Evolutionary conservation across 2,888 invertebrate species (phyloP).

Genomic region (Orthonychiurus folsomi): DNA sequence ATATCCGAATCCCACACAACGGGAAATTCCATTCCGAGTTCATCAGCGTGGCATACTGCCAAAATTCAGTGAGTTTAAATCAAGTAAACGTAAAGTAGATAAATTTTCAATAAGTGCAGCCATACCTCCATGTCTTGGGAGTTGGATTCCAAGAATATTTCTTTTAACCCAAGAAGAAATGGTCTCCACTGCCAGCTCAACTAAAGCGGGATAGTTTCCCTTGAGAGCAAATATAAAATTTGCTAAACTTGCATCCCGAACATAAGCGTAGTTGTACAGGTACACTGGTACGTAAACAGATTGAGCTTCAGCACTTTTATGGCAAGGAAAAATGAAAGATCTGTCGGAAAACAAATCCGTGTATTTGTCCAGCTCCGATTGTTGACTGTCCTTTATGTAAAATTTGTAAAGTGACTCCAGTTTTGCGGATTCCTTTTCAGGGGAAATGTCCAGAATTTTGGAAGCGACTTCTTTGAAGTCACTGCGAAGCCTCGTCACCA

Average conservation of each 20-base stretch:
- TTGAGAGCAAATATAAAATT: neutral
- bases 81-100: neutral
- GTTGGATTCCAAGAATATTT: neutral
- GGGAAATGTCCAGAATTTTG: neutral
- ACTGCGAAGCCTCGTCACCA: neutral
- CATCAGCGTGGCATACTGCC: neutral
- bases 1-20: neutral
- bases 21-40: neutral
- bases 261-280: neutral
- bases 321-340: neutral
- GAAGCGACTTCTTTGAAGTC: neutral
- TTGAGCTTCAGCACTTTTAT: neutral
- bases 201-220: neutral
- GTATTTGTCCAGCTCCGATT: neutral
- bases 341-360: neutral
- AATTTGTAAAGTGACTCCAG: neutral
- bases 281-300: neutral
- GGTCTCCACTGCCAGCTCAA: neutral
- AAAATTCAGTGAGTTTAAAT: neutral
- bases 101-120: neutral
- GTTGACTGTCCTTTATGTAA: neutral
- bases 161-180: neutral
- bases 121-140: neutral
- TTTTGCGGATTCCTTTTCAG: neutral
- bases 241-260: neutral